Percentiles rank a stretch among this genome's conserved stretches.
phyloP scores from a whole-genome alignment of 2,888 invertebrate genomes.

The Opisthograptis luteolata region DNA sequence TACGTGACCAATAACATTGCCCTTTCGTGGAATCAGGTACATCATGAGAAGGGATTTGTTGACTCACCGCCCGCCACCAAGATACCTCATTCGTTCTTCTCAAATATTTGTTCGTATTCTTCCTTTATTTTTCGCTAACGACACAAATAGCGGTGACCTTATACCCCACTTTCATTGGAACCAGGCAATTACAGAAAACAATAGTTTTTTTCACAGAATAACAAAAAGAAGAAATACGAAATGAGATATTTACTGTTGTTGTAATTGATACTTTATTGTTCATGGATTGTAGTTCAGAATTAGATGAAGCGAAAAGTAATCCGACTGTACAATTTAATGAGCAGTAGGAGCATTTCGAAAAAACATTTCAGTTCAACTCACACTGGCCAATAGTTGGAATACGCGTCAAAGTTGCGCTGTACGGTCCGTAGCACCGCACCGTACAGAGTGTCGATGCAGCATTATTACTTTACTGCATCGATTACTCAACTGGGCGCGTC shows the following conservation, averaged over 20 bases:
- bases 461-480: too few species aligned
- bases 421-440: too few species aligned
- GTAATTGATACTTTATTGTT: constrained; percentile 38
- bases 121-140: constrained; percentile 43
- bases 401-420: too few species aligned
- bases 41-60: constrained; percentile 38
- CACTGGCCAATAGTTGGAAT: too few species aligned
- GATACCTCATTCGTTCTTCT: constrained; percentile 43
- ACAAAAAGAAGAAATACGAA: constrained; percentile 21
- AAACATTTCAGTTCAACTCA: background rate
- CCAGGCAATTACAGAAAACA: constrained; percentile 54
- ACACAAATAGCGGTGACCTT: constrained; percentile 53
- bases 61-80: constrained; percentile 37
- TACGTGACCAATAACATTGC: constrained; percentile 39
- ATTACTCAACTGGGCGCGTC: too few species aligned
- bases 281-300: constrained; percentile 38
- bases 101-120: constrained; percentile 23
- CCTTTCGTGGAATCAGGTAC: constrained; percentile 24
- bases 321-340: constrained; percentile 3
- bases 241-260: constrained; percentile 2
- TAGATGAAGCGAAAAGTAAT: constrained; percentile 20
- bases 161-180: constrained; percentile 58
- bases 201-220: constrained; percentile 41
- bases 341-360: constrained; percentile 7
- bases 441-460: too few species aligned